phyloP scores from a whole-genome alignment of 2,888 invertebrate genomes.

The Leucania comma region DNA sequence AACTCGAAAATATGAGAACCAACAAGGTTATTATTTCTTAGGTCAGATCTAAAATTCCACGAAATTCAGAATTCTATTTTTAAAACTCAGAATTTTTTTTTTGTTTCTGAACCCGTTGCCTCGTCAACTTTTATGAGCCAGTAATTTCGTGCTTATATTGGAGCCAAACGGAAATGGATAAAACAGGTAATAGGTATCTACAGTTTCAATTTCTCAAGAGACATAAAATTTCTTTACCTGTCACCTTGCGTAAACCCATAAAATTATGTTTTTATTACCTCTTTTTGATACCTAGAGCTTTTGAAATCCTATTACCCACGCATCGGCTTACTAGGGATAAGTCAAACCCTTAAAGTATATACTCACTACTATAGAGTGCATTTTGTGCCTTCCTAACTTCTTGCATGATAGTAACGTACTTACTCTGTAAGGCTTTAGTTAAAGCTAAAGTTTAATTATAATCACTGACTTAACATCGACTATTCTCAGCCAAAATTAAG shows the following conservation, averaged over 20 bases:
- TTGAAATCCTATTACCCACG: constrained; percentile 40
- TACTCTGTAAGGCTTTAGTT: too few relatives aligned
- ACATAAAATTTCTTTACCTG: constrained; percentile 13
- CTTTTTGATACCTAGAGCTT: constrained; percentile 21
- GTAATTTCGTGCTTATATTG: background rate
- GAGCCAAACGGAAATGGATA: background rate
- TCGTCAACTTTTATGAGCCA: background rate
- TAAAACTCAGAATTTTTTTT: background rate
- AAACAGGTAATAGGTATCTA: background rate
- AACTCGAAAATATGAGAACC: too few relatives aligned
- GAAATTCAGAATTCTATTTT: background rate
- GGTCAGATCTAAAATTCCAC: background rate
- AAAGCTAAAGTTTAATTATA: too few relatives aligned
- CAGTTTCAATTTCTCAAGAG: constrained; percentile 12
- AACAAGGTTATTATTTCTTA: background rate
- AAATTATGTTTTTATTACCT: constrained; percentile 41
- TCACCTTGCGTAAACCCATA: constrained; percentile 26
- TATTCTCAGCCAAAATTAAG: too few relatives aligned
- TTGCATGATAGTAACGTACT: too few relatives aligned
- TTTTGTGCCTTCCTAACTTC: background rate
- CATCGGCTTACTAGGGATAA: constrained; percentile 19
- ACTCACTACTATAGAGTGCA: constrained; percentile 2
- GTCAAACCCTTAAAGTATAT: background rate
- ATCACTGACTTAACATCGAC: too few relatives aligned
- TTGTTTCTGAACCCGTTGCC: background rate